Evolutionary conservation across 2,797 vertebrate species (phyloP), one percentile per base, ranked within the genome.

Genomic region (Chelidonichthys spinosus): DNA sequence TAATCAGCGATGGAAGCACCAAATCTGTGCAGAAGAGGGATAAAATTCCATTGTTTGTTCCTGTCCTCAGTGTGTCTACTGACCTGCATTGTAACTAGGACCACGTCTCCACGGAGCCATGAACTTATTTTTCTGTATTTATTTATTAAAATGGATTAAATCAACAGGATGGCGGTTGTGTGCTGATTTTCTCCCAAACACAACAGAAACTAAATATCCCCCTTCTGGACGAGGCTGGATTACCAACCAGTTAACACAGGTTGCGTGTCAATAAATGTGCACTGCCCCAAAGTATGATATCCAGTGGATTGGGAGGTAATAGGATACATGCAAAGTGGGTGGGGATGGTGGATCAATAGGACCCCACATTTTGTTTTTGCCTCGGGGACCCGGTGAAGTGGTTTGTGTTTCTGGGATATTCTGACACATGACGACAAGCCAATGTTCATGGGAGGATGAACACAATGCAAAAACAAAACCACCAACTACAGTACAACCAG

Each of bases 91-190:
- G 78, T 85, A 91, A 89, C 87, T 50, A 90, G 84, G 88, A 91
- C 90, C 87, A 74, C 55, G 61, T 81, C 84, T 87, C 74, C 76
- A 72, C 65, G 81, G 79, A 87, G 82, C 83, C 74, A 79, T 93
- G 87, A 90, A 94, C 89, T 89, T 94, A 94, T 95, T 94, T 95
- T 94, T 91, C 78, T 95, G 84, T 94, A 94, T 94, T 95, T 95
- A 95, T 95, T 94, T 95, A 95, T 94, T 95, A 95, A 95, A 95
- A 92, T 50, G 3, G 54, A 87, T 87, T 92, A 83, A 92, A 92
- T 85, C 69, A 81, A 82, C 37, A 15, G 9, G 1, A 47, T 37
- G 8, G 4, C 4, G 59, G 46, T 78, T 7, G 62, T 73, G 43
- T 84, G 74, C 71, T 89, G 50, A 74, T 91, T 78, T 72, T 40